Evolutionary conservation across 1,140 invertebrate genomes (phyloP).

Genomic region (Apis dorsata): DNA sequence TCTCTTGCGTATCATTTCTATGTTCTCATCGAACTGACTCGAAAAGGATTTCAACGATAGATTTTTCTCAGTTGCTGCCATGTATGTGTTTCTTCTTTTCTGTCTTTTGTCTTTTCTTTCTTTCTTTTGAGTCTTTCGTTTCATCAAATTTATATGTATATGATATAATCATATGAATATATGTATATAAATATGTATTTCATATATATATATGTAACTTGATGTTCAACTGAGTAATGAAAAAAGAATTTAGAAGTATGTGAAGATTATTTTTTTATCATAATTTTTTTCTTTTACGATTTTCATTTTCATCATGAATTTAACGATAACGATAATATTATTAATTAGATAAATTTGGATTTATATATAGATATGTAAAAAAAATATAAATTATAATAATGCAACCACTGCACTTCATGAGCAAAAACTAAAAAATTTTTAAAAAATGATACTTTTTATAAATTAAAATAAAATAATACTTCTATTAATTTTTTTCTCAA

Average conservation of each 20-base stretch:
- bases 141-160: not conserved
- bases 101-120: not conserved
- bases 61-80: slow-evolving; percentile 1
- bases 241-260: not conserved
- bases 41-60: slow-evolving; percentile 1
- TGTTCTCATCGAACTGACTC: slow-evolving; percentile 33
- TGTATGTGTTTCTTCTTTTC: slow-evolving; percentile 10
- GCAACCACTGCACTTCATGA: too few species aligned
- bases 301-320: slow-evolving; percentile 5
- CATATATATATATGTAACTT: slow-evolving; percentile 2
- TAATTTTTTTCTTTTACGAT: slow-evolving; percentile 30
- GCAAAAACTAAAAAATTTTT: too few species aligned
- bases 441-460: too few species aligned
- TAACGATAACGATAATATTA: too few species aligned
- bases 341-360: too few species aligned
- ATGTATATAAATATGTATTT: not conserved
- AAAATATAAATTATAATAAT: too few species aligned
- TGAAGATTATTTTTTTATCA: slow-evolving; percentile 10
- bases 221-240: slow-evolving; percentile 47
- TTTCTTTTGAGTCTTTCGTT: not conserved
- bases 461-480: too few species aligned
- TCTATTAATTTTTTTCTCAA: too few species aligned
- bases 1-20: slow-evolving; percentile 30
- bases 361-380: too few species aligned
- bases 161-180: too few species aligned